Percentiles rank a stretch among this genome's conserved stretches.
Evolutionary conservation across 2,797 vertebrate genomes (phyloP).

Genomic region (Artibeus jamaicensis): DNA sequence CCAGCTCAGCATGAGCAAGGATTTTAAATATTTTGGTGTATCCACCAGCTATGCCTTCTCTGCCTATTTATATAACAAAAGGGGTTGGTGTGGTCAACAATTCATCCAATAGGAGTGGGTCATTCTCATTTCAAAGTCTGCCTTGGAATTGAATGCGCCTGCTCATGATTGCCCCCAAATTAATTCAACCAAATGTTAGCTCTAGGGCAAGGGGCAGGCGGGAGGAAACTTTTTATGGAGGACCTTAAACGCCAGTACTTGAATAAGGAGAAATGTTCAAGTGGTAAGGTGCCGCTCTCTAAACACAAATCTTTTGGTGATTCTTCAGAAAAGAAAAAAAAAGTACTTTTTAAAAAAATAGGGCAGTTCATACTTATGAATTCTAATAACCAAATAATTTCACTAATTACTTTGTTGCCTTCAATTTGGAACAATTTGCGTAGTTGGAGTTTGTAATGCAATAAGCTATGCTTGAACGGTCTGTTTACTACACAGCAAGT

Average conservation of each 20-base stretch:
- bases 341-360: slow-evolving; percentile 43
- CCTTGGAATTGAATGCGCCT: background rate
- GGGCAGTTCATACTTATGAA: slow-evolving; percentile 70
- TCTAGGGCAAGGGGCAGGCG: background rate
- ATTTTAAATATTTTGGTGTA: background rate
- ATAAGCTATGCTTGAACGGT: slow-evolving; percentile 84
- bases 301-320: background rate
- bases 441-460: slow-evolving; percentile 83
- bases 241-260: background rate
- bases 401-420: slow-evolving; percentile 81
- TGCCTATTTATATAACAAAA: background rate
- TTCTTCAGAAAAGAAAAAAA: slow-evolving; percentile 51
- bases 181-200: background rate
- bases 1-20: background rate
- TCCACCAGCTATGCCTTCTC: background rate
- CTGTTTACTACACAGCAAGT: slow-evolving; percentile 85
- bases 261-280: background rate
- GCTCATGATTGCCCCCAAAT: background rate
- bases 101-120: background rate
- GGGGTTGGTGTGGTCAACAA: background rate
- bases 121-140: background rate
- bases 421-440: slow-evolving; percentile 78
- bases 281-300: background rate
- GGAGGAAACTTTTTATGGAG: background rate
- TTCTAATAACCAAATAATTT: slow-evolving; percentile 81